Base-by-base conservation (phyloP, 2,797 vertebrate species). In the Garrulus glandarius region DNA sequence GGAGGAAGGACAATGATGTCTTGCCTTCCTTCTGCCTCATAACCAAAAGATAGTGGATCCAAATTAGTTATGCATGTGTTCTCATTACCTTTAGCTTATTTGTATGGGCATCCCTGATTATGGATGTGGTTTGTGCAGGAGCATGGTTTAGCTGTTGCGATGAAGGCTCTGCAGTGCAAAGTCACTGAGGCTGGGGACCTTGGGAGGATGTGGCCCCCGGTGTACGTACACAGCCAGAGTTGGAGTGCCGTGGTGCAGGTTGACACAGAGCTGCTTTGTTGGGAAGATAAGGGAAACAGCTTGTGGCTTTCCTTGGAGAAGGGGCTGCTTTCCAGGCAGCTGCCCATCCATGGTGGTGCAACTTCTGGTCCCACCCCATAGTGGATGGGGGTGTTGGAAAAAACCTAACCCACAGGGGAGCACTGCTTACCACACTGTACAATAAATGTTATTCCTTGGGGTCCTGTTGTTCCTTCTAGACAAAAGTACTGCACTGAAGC, bases 141-240 rank as follows among this genome's bases (percentile, higher is more conserved):
- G 29, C 26, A 1, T 0, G 2, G 34, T 24, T 79, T 50, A 47
- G 44, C 30, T 57, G 52, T 32, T 0, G 3, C 0, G 1, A 1
- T 19, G 46, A 22, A 39, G 63, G 24, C 10, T 69, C 36, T 24
- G 49, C 44, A 15, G 49, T 6, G 16, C 50, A 11, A 27, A 1
- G 3, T 5, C 4, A 1, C 46, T 8, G 30, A 4, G 10, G 26
- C 32, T 1, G 0, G 17, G 34, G 53, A 3, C 49, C 49, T 56
- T 5, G 19, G 70, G 13, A 4, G 8, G 12, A 18, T 7, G 4
- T 4, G 9, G 26, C 16, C 15, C 68, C 34, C 0, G 0, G 6
- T 26, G 36, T 32, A 3, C 0, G 4, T 7, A 10, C 6, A 4
- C 20, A 46, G 52, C 24, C 52, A 16, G 2, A 2, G 5, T 5